Percentiles rank a stretch among this genome's conserved stretches.
Conservation (phyloP, 2,797 vertebrate species). For the Rhabdophis nuchalis region DNA sequence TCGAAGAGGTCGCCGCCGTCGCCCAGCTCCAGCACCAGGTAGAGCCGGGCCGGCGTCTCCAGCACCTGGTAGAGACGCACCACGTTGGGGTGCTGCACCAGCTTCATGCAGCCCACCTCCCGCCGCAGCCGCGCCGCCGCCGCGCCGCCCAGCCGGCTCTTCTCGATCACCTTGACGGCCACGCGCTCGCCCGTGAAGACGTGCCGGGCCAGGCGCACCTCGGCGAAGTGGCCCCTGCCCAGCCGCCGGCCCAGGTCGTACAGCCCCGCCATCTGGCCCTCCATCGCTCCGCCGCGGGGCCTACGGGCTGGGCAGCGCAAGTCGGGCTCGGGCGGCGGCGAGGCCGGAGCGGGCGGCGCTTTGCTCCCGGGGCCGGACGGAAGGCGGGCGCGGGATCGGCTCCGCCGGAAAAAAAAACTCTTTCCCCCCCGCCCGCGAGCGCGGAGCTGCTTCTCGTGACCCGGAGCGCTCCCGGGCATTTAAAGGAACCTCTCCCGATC, state of each 20-base stretch:
- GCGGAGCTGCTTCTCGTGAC: background rate
- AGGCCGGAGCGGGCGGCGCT: background rate
- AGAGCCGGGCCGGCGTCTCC: slow-evolving; percentile 84
- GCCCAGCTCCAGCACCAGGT: slow-evolving; percentile 87
- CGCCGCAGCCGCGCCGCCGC: slow-evolving; percentile 83
- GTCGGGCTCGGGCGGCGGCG: background rate
- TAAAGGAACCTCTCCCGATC: background rate
- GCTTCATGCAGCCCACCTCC: slow-evolving; percentile 88
- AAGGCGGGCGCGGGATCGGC: background rate
- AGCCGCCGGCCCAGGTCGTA: slow-evolving; percentile 84
- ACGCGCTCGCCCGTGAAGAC: slow-evolving; percentile 84
- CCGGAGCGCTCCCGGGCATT: background rate
- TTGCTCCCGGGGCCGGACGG: background rate
- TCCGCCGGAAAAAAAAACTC: background rate
- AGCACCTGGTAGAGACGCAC: slow-evolving; percentile 88
- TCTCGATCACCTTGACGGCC: slow-evolving; percentile 89
- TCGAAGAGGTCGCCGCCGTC: slow-evolving; percentile 87
- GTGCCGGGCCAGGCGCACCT: slow-evolving; percentile 84
- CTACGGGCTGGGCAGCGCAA: background rate
- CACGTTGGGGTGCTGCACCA: slow-evolving; percentile 88
- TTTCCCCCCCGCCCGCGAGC: background rate
- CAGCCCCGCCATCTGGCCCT: slow-evolving; percentile 78
- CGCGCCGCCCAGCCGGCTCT: slow-evolving; percentile 80
- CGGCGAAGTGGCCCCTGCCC: slow-evolving; percentile 85
- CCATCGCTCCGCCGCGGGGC: slow-evolving; percentile 20